A percentile compares a stretch with the other conserved stretches of the same genome.
phyloP scores from a whole-genome alignment of 2,797 vertebrate species.

The Protonibea diacanthus region DNA sequence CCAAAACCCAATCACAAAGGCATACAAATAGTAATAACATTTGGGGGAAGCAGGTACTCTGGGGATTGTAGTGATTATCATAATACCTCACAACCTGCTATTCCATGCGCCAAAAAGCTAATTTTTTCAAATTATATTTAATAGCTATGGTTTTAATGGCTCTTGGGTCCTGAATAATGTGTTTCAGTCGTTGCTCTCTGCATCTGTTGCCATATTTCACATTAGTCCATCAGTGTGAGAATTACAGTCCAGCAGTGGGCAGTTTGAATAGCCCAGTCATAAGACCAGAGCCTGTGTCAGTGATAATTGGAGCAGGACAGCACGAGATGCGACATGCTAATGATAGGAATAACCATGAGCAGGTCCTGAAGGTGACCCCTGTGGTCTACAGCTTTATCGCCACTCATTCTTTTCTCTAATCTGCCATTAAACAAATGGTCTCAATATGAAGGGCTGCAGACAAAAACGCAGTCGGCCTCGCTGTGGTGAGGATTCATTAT shows the following conservation, averaged over 20 bases:
- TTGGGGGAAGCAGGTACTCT: conserved; percentile 59
- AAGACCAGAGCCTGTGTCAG: conserved; percentile 68
- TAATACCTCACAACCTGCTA: conserved; percentile 77
- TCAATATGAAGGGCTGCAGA: conserved; percentile 56
- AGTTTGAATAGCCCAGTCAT: conserved; percentile 61
- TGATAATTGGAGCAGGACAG: conserved; percentile 66
- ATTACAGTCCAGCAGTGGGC: conserved; percentile 65
- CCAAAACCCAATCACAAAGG: conserved; percentile 54
- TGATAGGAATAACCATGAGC: conserved; percentile 73
- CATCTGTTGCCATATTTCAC: conserved; percentile 82
- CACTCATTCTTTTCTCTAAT: conserved; percentile 68
- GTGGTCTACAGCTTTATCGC: conserved; percentile 67
- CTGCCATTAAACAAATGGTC: conserved; percentile 76
- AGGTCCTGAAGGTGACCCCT: conserved; percentile 81
- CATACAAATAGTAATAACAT: conserved; percentile 71
- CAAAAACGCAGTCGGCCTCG: conserved; percentile 38
- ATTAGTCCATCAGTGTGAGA: conserved; percentile 73
- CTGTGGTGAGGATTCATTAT: conserved; percentile 30
- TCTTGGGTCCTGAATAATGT: conserved; percentile 74
- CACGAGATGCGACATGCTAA: conserved; percentile 63
- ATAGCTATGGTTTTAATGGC: conserved; percentile 72
- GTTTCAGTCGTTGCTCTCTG: conserved; percentile 65
- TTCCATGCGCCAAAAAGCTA: conserved; percentile 72
- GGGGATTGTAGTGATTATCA: conserved; percentile 75
- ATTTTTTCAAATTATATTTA: conserved; percentile 81